Evolutionary conservation across 2,113 vertebrate species (phyloP).

Genomic region (Prinia subflava): DNA sequence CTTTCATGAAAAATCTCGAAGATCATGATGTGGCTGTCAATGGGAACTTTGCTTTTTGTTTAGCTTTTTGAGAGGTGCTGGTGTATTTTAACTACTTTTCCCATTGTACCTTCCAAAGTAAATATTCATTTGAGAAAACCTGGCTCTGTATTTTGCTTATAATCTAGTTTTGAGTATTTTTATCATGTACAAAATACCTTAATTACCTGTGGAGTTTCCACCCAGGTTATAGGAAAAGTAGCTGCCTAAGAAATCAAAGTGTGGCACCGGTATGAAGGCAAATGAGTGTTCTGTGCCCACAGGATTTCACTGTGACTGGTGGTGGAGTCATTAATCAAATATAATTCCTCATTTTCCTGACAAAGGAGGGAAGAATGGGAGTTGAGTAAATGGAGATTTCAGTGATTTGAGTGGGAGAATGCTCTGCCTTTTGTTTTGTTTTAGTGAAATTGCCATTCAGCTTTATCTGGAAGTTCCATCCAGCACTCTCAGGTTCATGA

Average conservation of each 20-base stretch:
- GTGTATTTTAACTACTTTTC: background rate
- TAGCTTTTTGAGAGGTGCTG: background rate
- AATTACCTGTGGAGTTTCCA: background rate
- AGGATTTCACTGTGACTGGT: background rate
- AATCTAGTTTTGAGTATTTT: background rate
- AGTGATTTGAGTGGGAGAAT: background rate
- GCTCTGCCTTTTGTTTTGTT: background rate
- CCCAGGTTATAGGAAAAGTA: background rate
- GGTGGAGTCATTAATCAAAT: background rate
- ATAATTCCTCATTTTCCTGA: background rate
- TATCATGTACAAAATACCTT: rapidly evolving
- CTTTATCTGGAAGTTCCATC: background rate
- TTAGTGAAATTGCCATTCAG: background rate
- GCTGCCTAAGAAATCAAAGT: background rate
- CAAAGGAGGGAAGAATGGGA: background rate
- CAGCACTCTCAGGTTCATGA: background rate
- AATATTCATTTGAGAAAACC: background rate
- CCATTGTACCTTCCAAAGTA: background rate
- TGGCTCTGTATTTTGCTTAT: background rate
- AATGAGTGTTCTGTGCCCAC: background rate
- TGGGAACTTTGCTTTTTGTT: background rate
- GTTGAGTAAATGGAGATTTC: background rate
- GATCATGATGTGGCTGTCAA: background rate
- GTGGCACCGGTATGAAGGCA: background rate
- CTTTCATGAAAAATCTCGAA: background rate